Evolutionary conservation across 2,888 invertebrate genomes (phyloP).

Genomic region (Ceratothoa steindachneri): DNA sequence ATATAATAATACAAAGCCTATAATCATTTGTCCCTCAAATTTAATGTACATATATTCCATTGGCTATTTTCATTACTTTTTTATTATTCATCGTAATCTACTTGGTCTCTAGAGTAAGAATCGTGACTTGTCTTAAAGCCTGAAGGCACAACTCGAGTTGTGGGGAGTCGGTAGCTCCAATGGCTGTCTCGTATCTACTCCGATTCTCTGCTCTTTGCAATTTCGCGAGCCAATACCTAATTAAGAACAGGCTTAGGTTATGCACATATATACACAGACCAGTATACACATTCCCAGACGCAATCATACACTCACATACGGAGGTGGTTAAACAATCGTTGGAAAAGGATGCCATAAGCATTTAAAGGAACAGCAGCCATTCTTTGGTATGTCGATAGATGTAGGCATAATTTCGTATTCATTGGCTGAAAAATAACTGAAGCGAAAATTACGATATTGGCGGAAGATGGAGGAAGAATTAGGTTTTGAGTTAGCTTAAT

Average conservation of each 20-base stretch:
- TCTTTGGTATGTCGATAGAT: no score
- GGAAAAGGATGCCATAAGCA: no score
- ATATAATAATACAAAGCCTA: background rate
- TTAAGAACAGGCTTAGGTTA: background rate
- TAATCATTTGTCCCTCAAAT: constrained; percentile 8
- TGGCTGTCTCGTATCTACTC: background rate
- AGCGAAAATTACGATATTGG: no score
- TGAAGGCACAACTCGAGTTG: background rate
- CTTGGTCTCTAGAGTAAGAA: constrained; percentile 7
- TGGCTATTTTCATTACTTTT: constrained; percentile 1
- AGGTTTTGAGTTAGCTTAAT: no score
- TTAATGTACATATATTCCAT: constrained; percentile 8
- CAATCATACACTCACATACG: background rate
- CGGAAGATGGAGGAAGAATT: no score
- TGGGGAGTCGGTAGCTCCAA: background rate
- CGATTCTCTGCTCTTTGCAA: background rate
- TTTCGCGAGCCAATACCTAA: constrained; percentile 3
- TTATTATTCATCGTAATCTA: constrained; percentile 10
- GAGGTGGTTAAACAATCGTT: no score
- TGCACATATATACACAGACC: background rate
- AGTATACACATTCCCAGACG: background rate
- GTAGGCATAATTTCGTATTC: no score
- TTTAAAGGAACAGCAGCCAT: no score
- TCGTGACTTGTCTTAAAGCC: background rate
- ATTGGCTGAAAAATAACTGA: no score